Evolutionary conservation across 2,888 invertebrate genomes (phyloP).

Genomic region (Coleophora deauratella): DNA sequence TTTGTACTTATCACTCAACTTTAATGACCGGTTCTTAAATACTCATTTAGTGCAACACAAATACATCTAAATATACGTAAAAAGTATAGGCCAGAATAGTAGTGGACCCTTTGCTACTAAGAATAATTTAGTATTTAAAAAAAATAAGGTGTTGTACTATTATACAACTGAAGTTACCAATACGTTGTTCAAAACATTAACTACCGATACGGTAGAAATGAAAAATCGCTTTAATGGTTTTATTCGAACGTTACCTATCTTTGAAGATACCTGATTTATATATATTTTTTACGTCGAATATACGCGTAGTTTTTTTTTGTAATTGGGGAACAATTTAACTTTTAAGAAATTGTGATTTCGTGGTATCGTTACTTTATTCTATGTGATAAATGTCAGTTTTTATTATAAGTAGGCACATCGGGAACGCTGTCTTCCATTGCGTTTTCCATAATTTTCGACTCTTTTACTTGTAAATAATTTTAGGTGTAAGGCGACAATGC

Average conservation of each 20-base stretch:
- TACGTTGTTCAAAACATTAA: conserved; percentile 63
- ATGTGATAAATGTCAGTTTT: conserved; percentile 64
- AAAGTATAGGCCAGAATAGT: too few relatives aligned
- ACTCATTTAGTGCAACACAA: conserved; percentile 39
- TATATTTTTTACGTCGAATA: conserved; percentile 48
- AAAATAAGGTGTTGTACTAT: conserved; percentile 27
- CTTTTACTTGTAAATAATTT: conserved; percentile 42
- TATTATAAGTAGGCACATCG: conserved; percentile 40
- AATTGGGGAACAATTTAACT: conserved; percentile 68
- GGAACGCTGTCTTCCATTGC: conserved; percentile 65
- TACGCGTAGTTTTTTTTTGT: conserved; percentile 42
- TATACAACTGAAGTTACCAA: conserved; percentile 67
- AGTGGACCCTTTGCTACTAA: too few relatives aligned
- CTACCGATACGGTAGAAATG: conserved; percentile 37
- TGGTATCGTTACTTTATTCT: conserved; percentile 59
- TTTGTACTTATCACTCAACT: too few relatives aligned
- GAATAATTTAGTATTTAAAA: too few relatives aligned
- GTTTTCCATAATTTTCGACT: conserved; percentile 44
- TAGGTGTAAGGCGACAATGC: conserved; percentile 45
- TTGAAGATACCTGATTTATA: conserved; percentile 57
- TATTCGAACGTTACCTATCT: conserved; percentile 65
- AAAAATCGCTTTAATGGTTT: conserved; percentile 59
- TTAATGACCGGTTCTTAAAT: conserved; percentile 23
- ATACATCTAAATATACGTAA: too few relatives aligned
- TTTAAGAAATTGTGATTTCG: conserved; percentile 68